phyloP scores from a whole-genome alignment of 2,113 vertebrate genomes.

The Heterocephalus glaber region DNA sequence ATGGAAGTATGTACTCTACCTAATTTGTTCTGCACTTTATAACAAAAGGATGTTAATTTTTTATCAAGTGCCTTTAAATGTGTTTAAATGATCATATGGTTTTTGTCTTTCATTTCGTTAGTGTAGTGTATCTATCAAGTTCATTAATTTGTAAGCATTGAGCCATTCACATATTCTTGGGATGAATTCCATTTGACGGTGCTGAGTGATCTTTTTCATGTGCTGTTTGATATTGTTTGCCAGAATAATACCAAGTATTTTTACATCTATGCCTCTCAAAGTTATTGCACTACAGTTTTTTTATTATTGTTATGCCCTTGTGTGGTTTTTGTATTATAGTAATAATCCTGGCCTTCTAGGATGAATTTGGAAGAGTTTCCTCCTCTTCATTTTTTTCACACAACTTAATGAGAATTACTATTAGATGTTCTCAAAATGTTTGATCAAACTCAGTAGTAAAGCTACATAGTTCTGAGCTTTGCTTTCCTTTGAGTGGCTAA shows the following conservation, averaged over 20 bases:
- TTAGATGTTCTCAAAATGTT: not conserved
- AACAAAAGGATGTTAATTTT: not conserved
- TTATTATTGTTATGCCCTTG: not conserved
- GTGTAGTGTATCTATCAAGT: not conserved
- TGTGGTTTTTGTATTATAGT: not conserved
- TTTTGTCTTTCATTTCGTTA: not conserved
- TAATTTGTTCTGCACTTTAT: not conserved
- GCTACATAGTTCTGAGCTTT: not conserved
- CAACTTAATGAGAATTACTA: not conserved
- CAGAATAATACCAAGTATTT: not conserved
- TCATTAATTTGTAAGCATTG: not conserved
- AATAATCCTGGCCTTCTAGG: not conserved
- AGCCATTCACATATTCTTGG: not conserved
- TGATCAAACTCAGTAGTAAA: not conserved
- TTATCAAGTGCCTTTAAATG: not conserved
- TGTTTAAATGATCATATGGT: not conserved
- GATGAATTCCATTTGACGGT: not conserved
- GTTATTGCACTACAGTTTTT: not conserved
- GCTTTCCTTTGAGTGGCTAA: not conserved
- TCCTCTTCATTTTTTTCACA: not conserved
- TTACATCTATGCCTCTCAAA: not conserved
- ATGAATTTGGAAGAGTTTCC: not conserved
- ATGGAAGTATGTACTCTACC: not conserved
- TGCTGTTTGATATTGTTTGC: not conserved
- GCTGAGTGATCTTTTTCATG: not conserved